These are phyloP conservation scores for Poecilus cupreus DNA, from an alignment of 2,888 invertebrate genomes.

Conservation along the genomic window DNA sequence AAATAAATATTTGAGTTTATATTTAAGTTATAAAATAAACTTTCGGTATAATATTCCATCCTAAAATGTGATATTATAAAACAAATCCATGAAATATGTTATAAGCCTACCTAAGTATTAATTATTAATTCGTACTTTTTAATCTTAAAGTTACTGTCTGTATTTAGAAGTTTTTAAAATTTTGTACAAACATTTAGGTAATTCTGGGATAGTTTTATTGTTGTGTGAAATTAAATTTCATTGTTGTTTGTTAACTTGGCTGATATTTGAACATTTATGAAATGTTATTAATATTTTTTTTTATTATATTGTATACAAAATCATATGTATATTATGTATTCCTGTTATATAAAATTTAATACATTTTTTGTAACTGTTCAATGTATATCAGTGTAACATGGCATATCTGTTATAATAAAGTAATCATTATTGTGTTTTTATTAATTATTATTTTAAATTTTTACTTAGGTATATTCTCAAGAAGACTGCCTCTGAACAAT, in stretches of 20 bases:
- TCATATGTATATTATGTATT: slow-evolving; percentile 14
- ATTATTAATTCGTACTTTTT: not conserved
- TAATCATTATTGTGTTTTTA: slow-evolving; percentile 50
- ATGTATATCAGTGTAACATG: slow-evolving; percentile 53
- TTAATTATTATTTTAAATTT: not conserved
- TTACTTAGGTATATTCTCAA: too few relatives aligned
- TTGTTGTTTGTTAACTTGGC: slow-evolving; percentile 14
- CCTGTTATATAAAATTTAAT: not conserved
- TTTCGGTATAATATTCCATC: slow-evolving; percentile 22
- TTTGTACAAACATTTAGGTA: slow-evolving; percentile 10
- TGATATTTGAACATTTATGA: slow-evolving; percentile 38
- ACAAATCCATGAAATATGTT: not conserved
- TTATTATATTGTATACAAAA: not conserved
- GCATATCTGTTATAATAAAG: slow-evolving; percentile 52
- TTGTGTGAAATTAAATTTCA: slow-evolving; percentile 30
- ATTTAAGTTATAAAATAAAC: not conserved
- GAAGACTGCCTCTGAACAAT: too few relatives aligned
- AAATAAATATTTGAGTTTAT: not conserved
- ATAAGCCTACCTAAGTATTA: too few relatives aligned
- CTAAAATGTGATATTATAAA: slow-evolving; percentile 33
- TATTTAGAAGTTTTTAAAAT: not conserved
- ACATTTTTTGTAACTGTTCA: slow-evolving; percentile 49
- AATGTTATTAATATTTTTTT: slow-evolving; percentile 16
- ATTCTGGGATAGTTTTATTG: slow-evolving; percentile 39
- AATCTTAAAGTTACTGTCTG: slow-evolving; percentile 18